Evolutionary conservation across 1,140 invertebrate genomes (phyloP).

Genomic region (Penaeus vannamei): DNA sequence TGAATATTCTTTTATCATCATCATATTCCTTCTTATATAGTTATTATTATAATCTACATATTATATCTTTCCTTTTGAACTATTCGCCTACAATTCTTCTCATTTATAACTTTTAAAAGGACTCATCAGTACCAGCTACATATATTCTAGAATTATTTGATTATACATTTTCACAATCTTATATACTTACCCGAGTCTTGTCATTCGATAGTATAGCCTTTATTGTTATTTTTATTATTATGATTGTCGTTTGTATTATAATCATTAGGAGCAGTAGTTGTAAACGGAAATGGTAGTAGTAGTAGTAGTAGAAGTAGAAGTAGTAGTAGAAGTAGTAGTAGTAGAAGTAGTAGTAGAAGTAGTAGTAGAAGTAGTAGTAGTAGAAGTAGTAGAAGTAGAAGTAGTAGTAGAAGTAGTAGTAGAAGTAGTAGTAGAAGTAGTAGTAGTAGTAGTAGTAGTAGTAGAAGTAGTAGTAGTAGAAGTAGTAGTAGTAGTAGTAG

Average conservation of each 20-base stretch:
- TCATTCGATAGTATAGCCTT: too few species aligned
- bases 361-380: not conserved
- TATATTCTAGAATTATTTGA: too few species aligned
- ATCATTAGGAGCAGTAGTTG: not conserved
- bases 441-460: not conserved
- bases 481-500: not conserved
- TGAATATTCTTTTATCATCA: too few species aligned
- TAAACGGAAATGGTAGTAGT: not conserved
- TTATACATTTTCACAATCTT: too few species aligned
- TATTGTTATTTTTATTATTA: too few species aligned
- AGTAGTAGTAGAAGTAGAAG: not conserved
- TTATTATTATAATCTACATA: too few species aligned
- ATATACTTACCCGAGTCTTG: too few species aligned
- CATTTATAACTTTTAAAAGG: too few species aligned
- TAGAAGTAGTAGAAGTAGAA: not conserved
- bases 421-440: not conserved
- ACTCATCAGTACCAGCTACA: too few species aligned
- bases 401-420: not conserved
- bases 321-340: not conserved
- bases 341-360: not conserved
- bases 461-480: not conserved
- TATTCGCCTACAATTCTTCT: too few species aligned
- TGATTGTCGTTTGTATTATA: not conserved
- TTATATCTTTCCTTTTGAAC: too few species aligned
- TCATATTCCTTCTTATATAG: too few species aligned